These are phyloP conservation scores for mouse (Mus musculus) DNA, from an alignment of 2,113 vertebrate genomes.

Conservation along the genomic window DNA sequence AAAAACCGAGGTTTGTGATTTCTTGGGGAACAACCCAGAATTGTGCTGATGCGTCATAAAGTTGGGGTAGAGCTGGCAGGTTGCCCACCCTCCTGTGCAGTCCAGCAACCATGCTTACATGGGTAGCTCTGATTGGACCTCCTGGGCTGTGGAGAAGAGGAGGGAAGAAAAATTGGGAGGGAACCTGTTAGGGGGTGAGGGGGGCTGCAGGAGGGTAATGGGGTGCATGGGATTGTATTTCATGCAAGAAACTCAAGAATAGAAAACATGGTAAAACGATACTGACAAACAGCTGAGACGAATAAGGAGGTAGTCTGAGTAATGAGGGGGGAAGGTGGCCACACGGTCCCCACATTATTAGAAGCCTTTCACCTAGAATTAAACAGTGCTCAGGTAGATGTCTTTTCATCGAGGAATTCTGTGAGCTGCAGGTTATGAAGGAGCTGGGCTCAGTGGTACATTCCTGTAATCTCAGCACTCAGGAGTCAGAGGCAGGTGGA, in stretches of 20 bases:
- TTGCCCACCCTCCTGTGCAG: neutral
- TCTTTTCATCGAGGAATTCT: neutral
- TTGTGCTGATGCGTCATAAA: neutral
- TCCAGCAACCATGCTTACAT: neutral
- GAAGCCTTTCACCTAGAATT: neutral
- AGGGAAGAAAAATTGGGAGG: neutral
- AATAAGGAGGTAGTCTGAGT: neutral
- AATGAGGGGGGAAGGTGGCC: neutral
- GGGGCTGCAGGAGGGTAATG: neutral
- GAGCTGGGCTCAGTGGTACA: neutral
- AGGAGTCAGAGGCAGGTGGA: neutral
- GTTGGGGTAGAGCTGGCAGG: neutral
- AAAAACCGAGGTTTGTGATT: constrained; percentile 17
- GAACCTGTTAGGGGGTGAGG: neutral
- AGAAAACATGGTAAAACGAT: neutral
- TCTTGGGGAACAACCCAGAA: neutral
- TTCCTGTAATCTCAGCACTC: neutral
- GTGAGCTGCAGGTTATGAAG: neutral
- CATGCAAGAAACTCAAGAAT: neutral
- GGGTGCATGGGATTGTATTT: neutral
- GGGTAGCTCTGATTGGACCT: neutral
- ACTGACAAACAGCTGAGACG: neutral
- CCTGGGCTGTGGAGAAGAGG: neutral
- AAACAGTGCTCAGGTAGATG: neutral
- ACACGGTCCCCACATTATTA: neutral